These are phyloP conservation scores for Ethmia dodecea DNA, from an alignment of 2,888 invertebrate species.

Conservation along the genomic window DNA sequence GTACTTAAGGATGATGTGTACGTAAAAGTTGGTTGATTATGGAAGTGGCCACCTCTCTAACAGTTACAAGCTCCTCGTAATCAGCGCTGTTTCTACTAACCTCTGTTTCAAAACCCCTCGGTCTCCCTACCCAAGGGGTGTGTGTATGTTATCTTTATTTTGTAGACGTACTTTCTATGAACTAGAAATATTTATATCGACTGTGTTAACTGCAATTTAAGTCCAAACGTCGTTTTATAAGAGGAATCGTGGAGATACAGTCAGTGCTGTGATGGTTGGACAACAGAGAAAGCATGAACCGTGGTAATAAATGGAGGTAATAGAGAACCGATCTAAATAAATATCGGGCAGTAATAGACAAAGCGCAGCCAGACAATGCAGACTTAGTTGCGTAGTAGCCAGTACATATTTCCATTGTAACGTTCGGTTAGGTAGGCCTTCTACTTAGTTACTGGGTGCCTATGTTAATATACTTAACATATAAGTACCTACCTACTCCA, in stretches of 20 bases:
- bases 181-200: conserved; percentile 22
- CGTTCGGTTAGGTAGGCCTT: neutral
- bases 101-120: no score
- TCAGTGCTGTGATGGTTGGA: conserved; percentile 28
- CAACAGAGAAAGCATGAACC: conserved; percentile 43
- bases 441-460: no score
- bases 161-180: no score
- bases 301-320: conserved; percentile 37
- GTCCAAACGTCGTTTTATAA: conserved; percentile 22
- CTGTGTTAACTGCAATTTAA: conserved; percentile 34
- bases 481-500: no score
- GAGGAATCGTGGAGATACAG: conserved; percentile 11
- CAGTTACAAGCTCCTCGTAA: no score
- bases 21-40: no score
- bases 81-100: no score
- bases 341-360: conserved; percentile 27
- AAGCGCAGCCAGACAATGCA: conserved; percentile 10
- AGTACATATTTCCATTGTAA: conserved; percentile 3
- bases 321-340: conserved; percentile 37
- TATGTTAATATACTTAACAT: no score
- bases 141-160: no score
- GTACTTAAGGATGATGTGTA: no score
- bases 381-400: conserved; percentile 18
- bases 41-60: no score
- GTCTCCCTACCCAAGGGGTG: no score